phyloP scores from a whole-genome alignment of 2,113 vertebrate species.

The Corythornis vintsioides region DNA sequence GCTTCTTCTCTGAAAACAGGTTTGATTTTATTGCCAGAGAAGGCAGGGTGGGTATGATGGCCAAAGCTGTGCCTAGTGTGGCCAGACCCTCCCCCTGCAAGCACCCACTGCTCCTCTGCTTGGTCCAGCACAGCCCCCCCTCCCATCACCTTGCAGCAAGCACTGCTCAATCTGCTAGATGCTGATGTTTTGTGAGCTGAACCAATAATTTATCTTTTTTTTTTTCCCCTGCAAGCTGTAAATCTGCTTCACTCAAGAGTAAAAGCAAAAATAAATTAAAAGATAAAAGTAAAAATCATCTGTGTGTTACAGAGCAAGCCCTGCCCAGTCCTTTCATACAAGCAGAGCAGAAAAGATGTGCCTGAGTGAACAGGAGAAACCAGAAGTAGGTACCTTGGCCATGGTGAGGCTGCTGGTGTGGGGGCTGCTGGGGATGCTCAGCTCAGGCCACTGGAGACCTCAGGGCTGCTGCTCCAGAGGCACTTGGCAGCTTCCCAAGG shows the following conservation, averaged over 20 bases:
- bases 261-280: background rate
- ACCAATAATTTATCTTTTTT: too few relatives aligned
- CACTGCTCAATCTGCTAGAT: background rate
- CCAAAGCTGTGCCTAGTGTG: fast-evolving
- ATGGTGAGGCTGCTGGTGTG: fast-evolving
- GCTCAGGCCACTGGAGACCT: background rate
- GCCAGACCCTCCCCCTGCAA: too few relatives aligned
- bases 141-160: background rate
- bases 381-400: background rate
- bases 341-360: background rate
- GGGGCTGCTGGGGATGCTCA: background rate
- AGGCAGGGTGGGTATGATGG: background rate
- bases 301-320: too few relatives aligned
- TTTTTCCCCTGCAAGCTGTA: background rate
- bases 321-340: fast-evolving
- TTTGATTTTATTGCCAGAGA: background rate
- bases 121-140: background rate
- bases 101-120: background rate
- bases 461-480: background rate
- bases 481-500: background rate
- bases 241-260: background rate
- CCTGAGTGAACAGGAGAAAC: background rate
- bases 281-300: background rate
- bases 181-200: background rate
- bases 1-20: background rate